Conservation (phyloP, 2,888 invertebrate species). For the Deroplatys truncata region DNA sequence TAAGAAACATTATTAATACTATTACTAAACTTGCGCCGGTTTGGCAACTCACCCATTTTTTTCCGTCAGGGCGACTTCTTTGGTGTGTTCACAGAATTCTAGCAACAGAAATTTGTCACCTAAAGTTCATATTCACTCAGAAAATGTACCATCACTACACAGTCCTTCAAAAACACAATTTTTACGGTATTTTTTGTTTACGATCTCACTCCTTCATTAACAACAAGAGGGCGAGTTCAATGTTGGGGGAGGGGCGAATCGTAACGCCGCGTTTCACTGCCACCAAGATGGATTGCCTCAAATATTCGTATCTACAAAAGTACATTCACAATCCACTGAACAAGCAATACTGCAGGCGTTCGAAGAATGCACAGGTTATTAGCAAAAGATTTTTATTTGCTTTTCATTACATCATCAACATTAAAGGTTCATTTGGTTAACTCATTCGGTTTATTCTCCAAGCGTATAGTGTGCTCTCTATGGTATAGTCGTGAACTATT, state of each 20-base stretch:
- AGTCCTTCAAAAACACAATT: neutral
- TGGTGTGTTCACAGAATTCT: neutral
- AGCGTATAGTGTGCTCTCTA: neutral
- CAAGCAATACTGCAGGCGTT: neutral
- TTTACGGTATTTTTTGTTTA: neutral
- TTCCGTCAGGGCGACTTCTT: slow-evolving; percentile 3
- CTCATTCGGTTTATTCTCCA: neutral
- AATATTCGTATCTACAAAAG: neutral
- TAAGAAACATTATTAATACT: neutral
- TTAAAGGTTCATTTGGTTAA: neutral
- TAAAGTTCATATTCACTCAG: slow-evolving; percentile 22
- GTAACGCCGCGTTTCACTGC: neutral
- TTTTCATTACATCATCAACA: neutral
- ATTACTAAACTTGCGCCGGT: neutral
- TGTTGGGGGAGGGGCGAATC: slow-evolving; percentile 30
- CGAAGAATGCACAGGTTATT: neutral
- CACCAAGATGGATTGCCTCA: neutral
- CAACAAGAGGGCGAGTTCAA: slow-evolving; percentile 29
- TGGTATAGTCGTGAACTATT: neutral
- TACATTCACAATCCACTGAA: neutral
- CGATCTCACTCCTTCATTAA: neutral
- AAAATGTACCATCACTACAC: neutral
- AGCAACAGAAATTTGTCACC: slow-evolving; percentile 14
- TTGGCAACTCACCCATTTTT: slow-evolving; percentile 22
- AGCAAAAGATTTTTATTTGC: neutral